phyloP scores from a whole-genome alignment of 53 echinoderm and acorn worm genomes.

The Astropecten irregularis region DNA sequence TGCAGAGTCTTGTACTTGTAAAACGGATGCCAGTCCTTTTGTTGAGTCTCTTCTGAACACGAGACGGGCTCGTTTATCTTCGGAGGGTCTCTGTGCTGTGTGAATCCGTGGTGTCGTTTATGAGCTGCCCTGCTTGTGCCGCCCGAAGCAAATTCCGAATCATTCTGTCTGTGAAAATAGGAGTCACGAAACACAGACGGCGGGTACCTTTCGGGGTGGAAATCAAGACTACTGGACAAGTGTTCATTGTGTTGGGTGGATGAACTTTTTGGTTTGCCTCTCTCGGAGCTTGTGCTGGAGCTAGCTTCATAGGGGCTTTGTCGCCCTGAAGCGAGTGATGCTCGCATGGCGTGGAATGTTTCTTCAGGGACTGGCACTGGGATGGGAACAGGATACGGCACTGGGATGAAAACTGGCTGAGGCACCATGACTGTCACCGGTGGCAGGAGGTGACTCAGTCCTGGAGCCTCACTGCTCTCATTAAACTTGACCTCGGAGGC shows the following conservation, averaged over 20 bases:
- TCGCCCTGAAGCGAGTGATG: background rate
- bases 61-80: conserved; percentile 16
- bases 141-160: background rate
- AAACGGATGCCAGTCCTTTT: conserved; percentile 27
- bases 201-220: background rate
- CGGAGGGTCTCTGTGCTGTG: background rate
- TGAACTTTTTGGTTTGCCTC: background rate
- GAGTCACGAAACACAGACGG: conserved; percentile 12
- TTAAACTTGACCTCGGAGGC: background rate
- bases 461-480: conserved; percentile 1
- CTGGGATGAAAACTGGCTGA: conserved; percentile 90
- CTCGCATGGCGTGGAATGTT: conserved; percentile 62
- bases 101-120: conserved; percentile 4
- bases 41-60: conserved; percentile 6
- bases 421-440: conserved; percentile 94
- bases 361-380: conserved; percentile 87
- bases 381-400: conserved; percentile 89
- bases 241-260: background rate
- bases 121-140: background rate
- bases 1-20: conserved; percentile 66
- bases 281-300: background rate
- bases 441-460: conserved; percentile 56
- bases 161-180: background rate
- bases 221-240: conserved; percentile 13
- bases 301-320: background rate